These are phyloP conservation scores for Bradypus variegatus DNA, from an alignment of 2,797 vertebrate species.

Conservation along the genomic window DNA sequence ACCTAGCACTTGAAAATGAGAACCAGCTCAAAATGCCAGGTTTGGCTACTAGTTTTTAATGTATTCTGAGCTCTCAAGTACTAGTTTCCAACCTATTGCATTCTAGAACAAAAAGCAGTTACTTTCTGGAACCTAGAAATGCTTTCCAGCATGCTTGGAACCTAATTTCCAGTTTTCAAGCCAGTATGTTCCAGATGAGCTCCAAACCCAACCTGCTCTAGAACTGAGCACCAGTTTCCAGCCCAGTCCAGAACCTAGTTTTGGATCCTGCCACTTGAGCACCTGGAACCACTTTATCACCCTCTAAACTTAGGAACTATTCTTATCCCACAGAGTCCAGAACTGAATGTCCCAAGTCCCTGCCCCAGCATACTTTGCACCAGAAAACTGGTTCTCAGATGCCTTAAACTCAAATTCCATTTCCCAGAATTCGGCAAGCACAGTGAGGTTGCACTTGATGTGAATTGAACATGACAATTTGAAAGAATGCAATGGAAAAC, in stretches of 20 bases:
- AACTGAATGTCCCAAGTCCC: rapidly evolving
- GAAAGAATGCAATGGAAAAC: not conserved
- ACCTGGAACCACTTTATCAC: not conserved
- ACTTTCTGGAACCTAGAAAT: not conserved
- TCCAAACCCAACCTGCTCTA: rapidly evolving
- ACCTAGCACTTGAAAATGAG: not conserved
- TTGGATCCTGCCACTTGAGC: not conserved
- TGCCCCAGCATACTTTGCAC: not conserved
- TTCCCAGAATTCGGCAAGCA: not conserved
- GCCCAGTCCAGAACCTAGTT: not conserved
- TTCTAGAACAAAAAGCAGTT: not conserved
- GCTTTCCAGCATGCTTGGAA: not conserved
- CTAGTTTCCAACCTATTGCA: rapidly evolving
- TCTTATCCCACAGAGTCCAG: rapidly evolving
- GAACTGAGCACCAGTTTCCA: not conserved
- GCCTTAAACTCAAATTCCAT: not conserved
- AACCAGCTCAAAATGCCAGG: rapidly evolving
- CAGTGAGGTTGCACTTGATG: not conserved
- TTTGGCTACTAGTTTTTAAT: rapidly evolving
- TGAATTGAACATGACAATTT: not conserved
- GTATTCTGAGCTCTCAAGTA: rapidly evolving
- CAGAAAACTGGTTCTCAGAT: not conserved
- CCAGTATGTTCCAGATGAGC: not conserved
- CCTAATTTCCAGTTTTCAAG: not conserved
- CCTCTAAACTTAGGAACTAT: not conserved